Percentiles rank a stretch among this genome's conserved stretches.
phyloP scores from a whole-genome alignment of 2,797 vertebrate species.

The Sparus aurata region DNA sequence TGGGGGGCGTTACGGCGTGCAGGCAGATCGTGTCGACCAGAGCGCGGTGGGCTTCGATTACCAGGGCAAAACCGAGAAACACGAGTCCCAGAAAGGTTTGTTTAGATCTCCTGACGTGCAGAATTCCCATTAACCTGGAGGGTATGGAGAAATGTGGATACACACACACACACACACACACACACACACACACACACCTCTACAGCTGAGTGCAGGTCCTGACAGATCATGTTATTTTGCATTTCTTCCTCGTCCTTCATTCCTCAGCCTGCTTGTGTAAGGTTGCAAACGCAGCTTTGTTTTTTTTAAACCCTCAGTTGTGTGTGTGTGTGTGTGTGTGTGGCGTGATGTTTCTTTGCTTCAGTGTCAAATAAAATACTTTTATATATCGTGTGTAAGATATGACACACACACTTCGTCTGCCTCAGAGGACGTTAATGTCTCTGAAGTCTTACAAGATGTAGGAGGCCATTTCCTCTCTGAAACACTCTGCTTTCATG shows the following conservation, averaged over 20 bases:
- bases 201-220: constrained; percentile 26
- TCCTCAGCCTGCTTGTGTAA: constrained; percentile 31
- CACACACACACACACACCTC: background rate
- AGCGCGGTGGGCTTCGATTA: constrained; percentile 94
- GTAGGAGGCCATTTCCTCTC: background rate
- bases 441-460: background rate
- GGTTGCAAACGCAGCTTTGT: constrained; percentile 14
- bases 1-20: constrained; percentile 92
- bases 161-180: background rate
- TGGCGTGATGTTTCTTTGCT: constrained; percentile 4
- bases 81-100: constrained; percentile 94
- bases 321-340: constrained; percentile 18
- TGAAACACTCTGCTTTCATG: constrained; percentile 3
- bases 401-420: background rate
- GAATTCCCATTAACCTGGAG: constrained; percentile 4
- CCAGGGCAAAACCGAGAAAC: constrained; percentile 92
- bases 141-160: background rate
- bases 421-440: background rate
- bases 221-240: constrained; percentile 21
- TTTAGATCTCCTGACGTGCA: constrained; percentile 3
- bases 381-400: background rate
- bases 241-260: constrained; percentile 40
- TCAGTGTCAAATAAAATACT: background rate
- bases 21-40: constrained; percentile 90
- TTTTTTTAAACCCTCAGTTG: background rate